These are phyloP conservation scores for Sicus ferrugineus DNA, from an alignment of 2,888 invertebrate genomes.

Conservation along the genomic window DNA sequence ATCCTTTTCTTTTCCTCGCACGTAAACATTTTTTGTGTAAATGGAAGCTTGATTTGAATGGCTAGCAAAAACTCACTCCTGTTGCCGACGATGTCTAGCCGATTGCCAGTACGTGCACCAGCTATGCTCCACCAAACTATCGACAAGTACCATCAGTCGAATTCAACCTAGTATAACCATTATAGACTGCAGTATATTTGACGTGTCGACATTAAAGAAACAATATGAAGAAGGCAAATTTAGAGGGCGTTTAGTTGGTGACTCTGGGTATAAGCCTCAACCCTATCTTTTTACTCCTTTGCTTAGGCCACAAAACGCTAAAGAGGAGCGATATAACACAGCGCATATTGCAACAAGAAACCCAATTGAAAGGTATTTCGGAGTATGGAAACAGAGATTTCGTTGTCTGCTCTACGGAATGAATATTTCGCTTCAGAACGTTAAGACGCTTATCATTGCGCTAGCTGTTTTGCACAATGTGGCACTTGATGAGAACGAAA, in stretches of 20 bases:
- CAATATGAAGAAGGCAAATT: neutral
- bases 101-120: too few relatives aligned
- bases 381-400: slow-evolving; percentile 2
- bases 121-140: too few relatives aligned
- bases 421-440: neutral
- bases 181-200: neutral
- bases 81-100: too few relatives aligned
- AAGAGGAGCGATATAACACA: neutral
- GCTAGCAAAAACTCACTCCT: too few relatives aligned
- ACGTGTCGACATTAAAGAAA: neutral
- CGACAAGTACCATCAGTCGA: too few relatives aligned
- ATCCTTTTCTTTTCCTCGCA: too few relatives aligned
- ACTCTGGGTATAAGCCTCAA: neutral
- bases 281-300: neutral
- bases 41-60: too few relatives aligned
- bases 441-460: neutral
- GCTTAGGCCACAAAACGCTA: slow-evolving; percentile 5
- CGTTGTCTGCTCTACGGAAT: neutral
- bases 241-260: neutral
- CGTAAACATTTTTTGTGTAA: too few relatives aligned
- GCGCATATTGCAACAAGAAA: slow-evolving; percentile 5
- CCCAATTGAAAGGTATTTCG: slow-evolving; percentile 1
- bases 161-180: too few relatives aligned
- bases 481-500: neutral
- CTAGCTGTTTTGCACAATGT: slow-evolving; percentile 9